Percentiles rank a stretch among this genome's conserved stretches.
These are phyloP conservation scores for Amblyornis subalaris DNA, from an alignment of 2,113 vertebrate genomes.

Conservation along the genomic window DNA sequence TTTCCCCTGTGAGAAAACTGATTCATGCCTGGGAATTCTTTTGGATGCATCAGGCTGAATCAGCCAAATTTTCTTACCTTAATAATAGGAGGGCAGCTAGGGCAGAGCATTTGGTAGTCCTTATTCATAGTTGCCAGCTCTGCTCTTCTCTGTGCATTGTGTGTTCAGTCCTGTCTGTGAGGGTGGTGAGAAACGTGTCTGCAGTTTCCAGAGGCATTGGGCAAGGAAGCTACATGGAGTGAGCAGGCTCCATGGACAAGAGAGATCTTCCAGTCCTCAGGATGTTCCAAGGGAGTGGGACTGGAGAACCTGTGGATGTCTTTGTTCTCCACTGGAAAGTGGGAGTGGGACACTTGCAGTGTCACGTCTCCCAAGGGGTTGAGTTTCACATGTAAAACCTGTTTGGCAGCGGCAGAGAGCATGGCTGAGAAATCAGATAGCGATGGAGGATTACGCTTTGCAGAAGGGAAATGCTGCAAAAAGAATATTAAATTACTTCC, in stretches of 20 bases:
- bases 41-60: not conserved
- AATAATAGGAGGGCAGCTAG: not conserved
- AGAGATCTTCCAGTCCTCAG: not conserved
- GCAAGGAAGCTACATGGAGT: not conserved
- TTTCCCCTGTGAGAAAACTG: not conserved
- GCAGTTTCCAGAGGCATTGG: not conserved
- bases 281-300: not conserved
- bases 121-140: fast-evolving
- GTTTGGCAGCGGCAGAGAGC: not conserved
- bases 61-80: not conserved
- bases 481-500: not conserved
- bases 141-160: not conserved
- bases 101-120: not conserved
- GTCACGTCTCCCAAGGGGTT: not conserved
- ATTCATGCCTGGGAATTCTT: not conserved
- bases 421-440: not conserved
- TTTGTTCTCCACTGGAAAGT: not conserved
- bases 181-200: not conserved
- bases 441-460: not conserved
- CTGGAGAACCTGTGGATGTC: not conserved
- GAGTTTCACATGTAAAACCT: not conserved
- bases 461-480: not conserved
- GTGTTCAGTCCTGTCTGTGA: not conserved
- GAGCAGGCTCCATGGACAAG: not conserved
- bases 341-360: not conserved